A percentile compares a stretch with the other conserved stretches of the same genome.
phyloP scores from a whole-genome alignment of 2,113 vertebrate genomes.

The Misgurnus mizolepis region DNA sequence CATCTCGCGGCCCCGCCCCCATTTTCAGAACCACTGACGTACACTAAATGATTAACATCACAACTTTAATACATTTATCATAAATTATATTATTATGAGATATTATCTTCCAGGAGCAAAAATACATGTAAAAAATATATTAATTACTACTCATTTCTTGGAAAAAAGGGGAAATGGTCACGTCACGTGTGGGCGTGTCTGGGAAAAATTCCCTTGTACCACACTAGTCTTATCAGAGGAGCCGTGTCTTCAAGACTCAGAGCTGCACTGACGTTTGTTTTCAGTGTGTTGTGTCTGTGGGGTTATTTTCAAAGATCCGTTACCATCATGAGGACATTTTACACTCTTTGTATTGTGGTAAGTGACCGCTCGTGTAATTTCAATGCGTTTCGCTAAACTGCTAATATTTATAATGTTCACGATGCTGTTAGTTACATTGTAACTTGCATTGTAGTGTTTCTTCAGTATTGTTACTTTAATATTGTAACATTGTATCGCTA shows the following conservation, averaged over 20 bases:
- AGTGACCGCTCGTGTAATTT: constrained; percentile 1
- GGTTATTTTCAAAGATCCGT: neutral
- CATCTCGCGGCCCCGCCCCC: too few relatives aligned
- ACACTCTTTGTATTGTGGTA: neutral
- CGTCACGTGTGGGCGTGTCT: constrained; percentile 7
- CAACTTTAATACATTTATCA: too few relatives aligned
- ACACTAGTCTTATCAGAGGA: too few relatives aligned
- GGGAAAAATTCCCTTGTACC: neutral
- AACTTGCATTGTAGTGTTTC: neutral
- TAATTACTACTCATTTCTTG: neutral
- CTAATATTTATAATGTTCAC: neutral
- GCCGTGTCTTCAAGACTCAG: neutral
- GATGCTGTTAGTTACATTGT: neutral
- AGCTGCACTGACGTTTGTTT: neutral
- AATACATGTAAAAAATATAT: too few relatives aligned
- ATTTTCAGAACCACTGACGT: too few relatives aligned
- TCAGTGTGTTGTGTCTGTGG: neutral
- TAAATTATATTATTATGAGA: too few relatives aligned
- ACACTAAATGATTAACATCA: too few relatives aligned
- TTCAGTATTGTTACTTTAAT: too few relatives aligned
- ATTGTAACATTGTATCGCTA: neutral
- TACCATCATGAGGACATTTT: neutral
- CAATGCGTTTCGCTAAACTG: neutral
- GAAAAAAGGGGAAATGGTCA: constrained; percentile 18
- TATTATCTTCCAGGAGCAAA: too few relatives aligned